Evolutionary conservation across 2,113 vertebrate species (phyloP), one percentile per base, ranked within the genome.

Genomic region (Abramis brama): DNA sequence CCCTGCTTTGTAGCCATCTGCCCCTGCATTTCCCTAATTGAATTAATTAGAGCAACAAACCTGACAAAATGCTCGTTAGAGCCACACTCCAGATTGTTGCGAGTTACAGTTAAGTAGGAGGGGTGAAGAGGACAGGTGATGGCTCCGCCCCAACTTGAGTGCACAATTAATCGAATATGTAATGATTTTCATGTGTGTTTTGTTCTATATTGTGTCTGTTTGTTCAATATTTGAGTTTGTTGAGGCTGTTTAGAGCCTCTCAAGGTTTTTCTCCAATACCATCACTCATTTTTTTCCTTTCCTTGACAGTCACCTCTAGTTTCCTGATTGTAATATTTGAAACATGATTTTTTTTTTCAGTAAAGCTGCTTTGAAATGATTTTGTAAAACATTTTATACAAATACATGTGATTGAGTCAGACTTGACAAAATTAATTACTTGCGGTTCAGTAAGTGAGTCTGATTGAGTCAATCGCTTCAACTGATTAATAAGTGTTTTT

Each of bases 1-100:
- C 86, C 71, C 88, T 89, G 60, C 76, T 81, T 80, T 45, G 82
- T 89, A 85, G 85, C 90, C 90, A 92, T 93, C 91, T 94, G 92
- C 89, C 89, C 83, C 81, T 82, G 62, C 75, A 84, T 91, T 91
- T 77, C 88, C 70, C 81, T 79, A 83, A 87, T 89, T 80, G 52
- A 89, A 86, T 89, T 86, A 90, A 93, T 89, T 89, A 92, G 86
- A 90, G 88, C 89, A 91, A 88, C 90, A 88, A 88, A 86, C 86
- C 82, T 86, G 87, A 92, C 90, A 85, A 89, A 91, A 83, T 45
- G 39, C 89, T 88, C 77, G n/a, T 89, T 91, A 92, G 88, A 60
- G 30, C 75, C 79, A 64, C 60, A 57, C 78, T 85, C 78, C 87
- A 90, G 89, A 88, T 86, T 83, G 87, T 50, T 57, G 36, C 47